Evolutionary conservation across 2,797 vertebrate genomes (phyloP).

Genomic region (Myripristis jacobus): DNA sequence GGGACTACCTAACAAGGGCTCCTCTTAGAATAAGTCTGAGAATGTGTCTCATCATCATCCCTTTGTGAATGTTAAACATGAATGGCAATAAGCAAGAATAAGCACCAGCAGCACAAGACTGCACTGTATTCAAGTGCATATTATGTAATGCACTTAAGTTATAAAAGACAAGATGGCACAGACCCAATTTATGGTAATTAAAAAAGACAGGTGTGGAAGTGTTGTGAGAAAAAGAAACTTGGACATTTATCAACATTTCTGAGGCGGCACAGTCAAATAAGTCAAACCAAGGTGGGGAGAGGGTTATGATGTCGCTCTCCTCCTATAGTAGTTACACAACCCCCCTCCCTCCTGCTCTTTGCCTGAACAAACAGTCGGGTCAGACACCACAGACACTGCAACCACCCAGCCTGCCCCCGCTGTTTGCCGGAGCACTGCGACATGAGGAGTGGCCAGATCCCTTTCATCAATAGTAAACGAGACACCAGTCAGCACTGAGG

Average conservation of each 20-base stretch:
- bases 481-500: conserved; percentile 28
- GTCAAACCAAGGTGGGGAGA: conserved; percentile 35
- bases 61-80: conserved; percentile 27
- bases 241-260: conserved; percentile 11
- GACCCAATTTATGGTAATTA: conserved; percentile 6
- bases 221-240: conserved; percentile 12
- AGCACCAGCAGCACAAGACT: conserved; percentile 32
- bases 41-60: conserved; percentile 28
- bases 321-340: conserved; percentile 78
- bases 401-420: conserved; percentile 45
- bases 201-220: too few relatives aligned
- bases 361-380: conserved; percentile 67
- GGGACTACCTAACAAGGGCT: conserved; percentile 80
- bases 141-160: conserved; percentile 1
- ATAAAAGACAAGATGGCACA: too few relatives aligned
- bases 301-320: conserved; percentile 60
- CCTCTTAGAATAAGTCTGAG: conserved; percentile 36
- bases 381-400: conserved; percentile 59
- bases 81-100: conserved; percentile 22
- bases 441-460: conserved; percentile 34
- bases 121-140: conserved; percentile 12
- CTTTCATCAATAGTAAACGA: conserved; percentile 58
- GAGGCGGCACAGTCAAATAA: conserved; percentile 32
- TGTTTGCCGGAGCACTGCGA: conserved; percentile 56
- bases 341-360: conserved; percentile 48